Evolutionary conservation across 2,797 vertebrate species (phyloP), one percentile per base, ranked within the genome.

Genomic region (Microchirus variegatus): DNA sequence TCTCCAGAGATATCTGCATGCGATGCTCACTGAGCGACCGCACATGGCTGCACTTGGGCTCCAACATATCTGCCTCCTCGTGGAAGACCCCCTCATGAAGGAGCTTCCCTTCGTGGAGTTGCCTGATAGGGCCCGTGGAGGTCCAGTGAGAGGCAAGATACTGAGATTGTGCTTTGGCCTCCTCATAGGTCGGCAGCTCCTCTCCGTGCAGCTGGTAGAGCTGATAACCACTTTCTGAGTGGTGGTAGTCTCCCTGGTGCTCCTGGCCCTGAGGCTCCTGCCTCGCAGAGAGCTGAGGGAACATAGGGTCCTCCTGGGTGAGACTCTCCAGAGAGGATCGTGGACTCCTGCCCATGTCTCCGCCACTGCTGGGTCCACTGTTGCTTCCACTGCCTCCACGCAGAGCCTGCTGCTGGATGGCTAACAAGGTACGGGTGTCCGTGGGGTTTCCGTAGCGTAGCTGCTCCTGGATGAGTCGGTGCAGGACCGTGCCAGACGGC

Each of bases 181-280:
- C 95, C 81, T 99, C 96, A 3, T 99, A 99, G 16, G 94, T 96
- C 1, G 98, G 98, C 10, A 99, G 92, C 86, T 96, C 95, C 84
- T 99, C 96, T 0, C 93, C 94, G 50, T 94, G 94, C 65, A 94
- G 93, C 61, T 94, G 93, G 80, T 94, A 93, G 13, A 94, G 91
- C 74, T 89, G 91, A 61, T 94, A 95, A 73, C 92, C 79, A 60
- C 94, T 95, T 59, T 99, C 97, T 47, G 94, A 90, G 87, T 97
- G 96, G 71, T 93, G 65, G 75, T 94, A 96, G 78, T 97, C 94
- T 0, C 92, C 91, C 70, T 99, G 97, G 78, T 99, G 94, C 89
- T 99, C 98, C 87, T 99, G 97, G 64, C 98, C 98, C 87, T 99
- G 98, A 5, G 98, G 98, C 86, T 99, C 97, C 89, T 99, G 97